Percentiles rank a stretch among this genome's conserved stretches.
Evolutionary conservation across 1,140 invertebrate species (phyloP).

Genomic region (Sweltsa coloradensis): DNA sequence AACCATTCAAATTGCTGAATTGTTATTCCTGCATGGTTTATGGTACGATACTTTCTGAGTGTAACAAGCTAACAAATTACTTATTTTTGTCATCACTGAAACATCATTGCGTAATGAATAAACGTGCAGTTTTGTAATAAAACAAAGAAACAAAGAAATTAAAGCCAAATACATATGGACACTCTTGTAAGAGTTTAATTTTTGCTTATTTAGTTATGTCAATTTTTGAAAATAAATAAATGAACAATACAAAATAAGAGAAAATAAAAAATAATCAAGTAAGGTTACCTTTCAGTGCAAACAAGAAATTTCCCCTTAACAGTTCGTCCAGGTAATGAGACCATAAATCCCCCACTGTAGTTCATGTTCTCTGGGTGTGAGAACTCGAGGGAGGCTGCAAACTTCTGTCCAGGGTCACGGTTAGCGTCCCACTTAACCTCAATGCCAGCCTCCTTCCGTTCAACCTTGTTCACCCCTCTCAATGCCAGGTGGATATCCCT

Average conservation of each 20-base stretch:
- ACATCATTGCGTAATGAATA: too few relatives aligned
- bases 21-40: too few relatives aligned
- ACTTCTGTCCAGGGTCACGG: conserved; percentile 57
- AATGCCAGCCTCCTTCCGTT: conserved; percentile 46
- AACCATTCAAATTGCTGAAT: too few relatives aligned
- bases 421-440: conserved; percentile 74
- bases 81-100: too few relatives aligned
- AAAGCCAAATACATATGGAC: too few relatives aligned
- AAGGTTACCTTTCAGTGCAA: conserved; percentile 31
- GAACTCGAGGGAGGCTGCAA: conserved; percentile 39
- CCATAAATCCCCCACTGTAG: conserved; percentile 40
- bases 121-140: too few relatives aligned
- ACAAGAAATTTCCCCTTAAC: conserved; percentile 32
- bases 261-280: not conserved
- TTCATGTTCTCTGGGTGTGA: conserved; percentile 37
- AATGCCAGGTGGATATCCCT: conserved; percentile 56
- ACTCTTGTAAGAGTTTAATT: too few relatives aligned
- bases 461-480: conserved; percentile 37
- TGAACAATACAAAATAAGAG: not conserved
- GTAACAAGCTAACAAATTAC: too few relatives aligned
- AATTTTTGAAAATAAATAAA: not conserved
- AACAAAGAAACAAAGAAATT: too few relatives aligned
- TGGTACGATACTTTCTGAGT: too few relatives aligned
- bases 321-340: conserved; percentile 60
- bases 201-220: not conserved